Evolutionary conservation across 2,888 invertebrate species (phyloP), one percentile per base, ranked within the genome.

Genomic region (Plebejus argus): DNA sequence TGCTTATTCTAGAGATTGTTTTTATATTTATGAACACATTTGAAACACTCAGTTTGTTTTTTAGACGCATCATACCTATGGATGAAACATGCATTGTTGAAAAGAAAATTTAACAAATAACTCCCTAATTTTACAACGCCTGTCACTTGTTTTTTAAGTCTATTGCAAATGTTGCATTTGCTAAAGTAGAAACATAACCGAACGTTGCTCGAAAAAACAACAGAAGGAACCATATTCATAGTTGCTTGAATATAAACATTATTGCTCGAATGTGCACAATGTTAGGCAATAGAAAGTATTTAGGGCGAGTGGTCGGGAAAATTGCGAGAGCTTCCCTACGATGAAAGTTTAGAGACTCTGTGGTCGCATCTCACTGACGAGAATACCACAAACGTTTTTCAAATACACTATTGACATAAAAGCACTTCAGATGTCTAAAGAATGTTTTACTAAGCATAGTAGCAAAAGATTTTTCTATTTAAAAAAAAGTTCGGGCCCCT

Each of bases 401-500:
- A 66, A 58, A n/a, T 10, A 45, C 28, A 23, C 20, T 3, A 61
- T 58, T 23, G 3, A 61, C 23, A 23, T 20, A 7, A 61, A 28
- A 66, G 6, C 28, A 66, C 6, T 28, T 4, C 12, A 61, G 12
- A 66, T 33, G 1, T 18, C 71, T 35, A 71, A 1, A 35, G 35
- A 71, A 35, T 53, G 15, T 5, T 53, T 53, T 53, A 45, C 10
- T 10, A 18, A 5, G 15, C 53, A 18, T 18, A 18, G 53, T 53
- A 4, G 18, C 49, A 53, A 53, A 18, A 53, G 4, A 45, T 45
- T 53, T 15, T 49, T 93, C 91, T 89, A 91, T 91, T 92, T 91
- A 90, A 89, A 90, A 89, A 90, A 91, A 90, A 85, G 88, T 93
- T 93, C 92, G 92, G 91, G 93, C 88, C 89, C 91, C 93, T 93